Percentiles rank a stretch among this genome's conserved stretches.
These are phyloP conservation scores for Dryobotodes eremita DNA, from an alignment of 2,888 invertebrate genomes.

Conservation along the genomic window DNA sequence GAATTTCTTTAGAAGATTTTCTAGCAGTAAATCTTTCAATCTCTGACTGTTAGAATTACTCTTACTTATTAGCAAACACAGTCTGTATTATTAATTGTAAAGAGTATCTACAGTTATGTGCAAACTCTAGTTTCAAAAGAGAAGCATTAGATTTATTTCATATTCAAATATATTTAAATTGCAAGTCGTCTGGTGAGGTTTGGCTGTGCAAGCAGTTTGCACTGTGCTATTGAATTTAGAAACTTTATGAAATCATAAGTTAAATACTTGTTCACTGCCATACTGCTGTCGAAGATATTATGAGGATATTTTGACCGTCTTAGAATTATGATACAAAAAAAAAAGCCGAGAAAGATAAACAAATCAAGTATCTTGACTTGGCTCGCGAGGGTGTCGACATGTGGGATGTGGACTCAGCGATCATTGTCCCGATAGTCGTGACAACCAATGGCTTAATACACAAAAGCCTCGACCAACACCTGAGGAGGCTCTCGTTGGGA, in stretches of 20 bases:
- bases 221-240: conserved; percentile 41
- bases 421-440: no score
- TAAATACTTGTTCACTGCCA: conserved; percentile 16
- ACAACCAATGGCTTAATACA: no score
- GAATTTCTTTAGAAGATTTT: background rate
- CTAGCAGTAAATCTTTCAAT: background rate
- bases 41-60: background rate
- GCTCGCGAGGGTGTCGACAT: no score
- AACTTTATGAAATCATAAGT: conserved; percentile 52
- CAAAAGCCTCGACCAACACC: no score
- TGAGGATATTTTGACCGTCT: background rate
- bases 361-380: no score
- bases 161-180: conserved; percentile 57
- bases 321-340: background rate
- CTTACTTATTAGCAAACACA: background rate
- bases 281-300: no score
- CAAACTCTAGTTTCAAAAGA: conserved; percentile 19
- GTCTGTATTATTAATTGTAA: background rate
- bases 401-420: no score
- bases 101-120: background rate
- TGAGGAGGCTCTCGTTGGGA: no score
- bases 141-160: conserved; percentile 34
- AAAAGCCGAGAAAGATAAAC: no score
- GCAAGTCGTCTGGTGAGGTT: conserved; percentile 31
- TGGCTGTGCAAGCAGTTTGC: conserved; percentile 41